Base-by-base conservation (phyloP, 2,888 invertebrate species). In the Cerceris rybyensis region DNA sequence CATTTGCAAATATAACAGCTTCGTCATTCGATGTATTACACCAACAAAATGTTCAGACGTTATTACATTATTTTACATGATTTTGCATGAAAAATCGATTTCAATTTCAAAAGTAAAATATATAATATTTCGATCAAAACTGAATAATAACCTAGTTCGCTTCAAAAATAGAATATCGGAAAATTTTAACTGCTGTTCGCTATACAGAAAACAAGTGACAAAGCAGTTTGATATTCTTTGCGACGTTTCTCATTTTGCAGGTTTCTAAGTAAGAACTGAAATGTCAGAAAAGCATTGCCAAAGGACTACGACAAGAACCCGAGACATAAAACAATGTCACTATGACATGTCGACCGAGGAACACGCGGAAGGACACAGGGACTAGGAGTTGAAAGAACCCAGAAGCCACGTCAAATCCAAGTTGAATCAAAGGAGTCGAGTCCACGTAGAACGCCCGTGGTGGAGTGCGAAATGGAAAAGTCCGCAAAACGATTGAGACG, bases 381-480 rank as follows among this genome's bases (percentile, higher is more conserved):
- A 61, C 65, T 59, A 7, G 49, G 28, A 41, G 60, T 28, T 55
- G 66, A 66, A 59, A 59, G 50, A 59, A 46, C 17, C 43, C 28
- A 42, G 58, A 63, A 67, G 43, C 54, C 50, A 52, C 14, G 71
- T 80, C 69, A 41, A 58, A 50, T 50, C 57, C 52, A 50, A 55
- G 70, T 55, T 61, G 65, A 70, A 64, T 77, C 74, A 80, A 80
- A 80, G 64, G 58, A 41, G 59, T 59, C 58, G 60, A 67, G 50
- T 66, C 43, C 66, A 63, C 39, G 17, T 8, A 17, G 57, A n/a
- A 46, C 16, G 39, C 39, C n/a, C 6, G 50, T 13, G 41, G 41
- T 9, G 39, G 7, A 28, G 7, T 13, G 7, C 17, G 65, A 75
- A 58, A 57, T 46, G 57, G 60, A 70, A 63, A 75, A 70, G 17